These are phyloP conservation scores for Orientallactaga sibirica DNA, from an alignment of 2,797 vertebrate species.

Conservation along the genomic window DNA sequence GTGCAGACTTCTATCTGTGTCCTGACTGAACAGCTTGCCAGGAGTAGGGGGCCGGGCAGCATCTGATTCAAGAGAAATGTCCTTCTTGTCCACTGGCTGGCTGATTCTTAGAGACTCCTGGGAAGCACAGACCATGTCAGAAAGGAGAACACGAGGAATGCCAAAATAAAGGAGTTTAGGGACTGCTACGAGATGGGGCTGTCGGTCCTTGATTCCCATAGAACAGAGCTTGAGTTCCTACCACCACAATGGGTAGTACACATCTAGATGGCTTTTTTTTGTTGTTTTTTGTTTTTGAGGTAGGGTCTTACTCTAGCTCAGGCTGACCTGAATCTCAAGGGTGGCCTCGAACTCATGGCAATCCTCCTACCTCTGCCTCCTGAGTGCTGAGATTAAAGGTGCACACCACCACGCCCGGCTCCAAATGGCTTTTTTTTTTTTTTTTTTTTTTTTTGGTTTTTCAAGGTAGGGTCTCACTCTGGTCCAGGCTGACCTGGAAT, in stretches of 20 bases:
- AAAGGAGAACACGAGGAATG: neutral
- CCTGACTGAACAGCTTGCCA: neutral
- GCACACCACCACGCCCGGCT: neutral
- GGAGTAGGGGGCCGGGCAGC: constrained; percentile 70
- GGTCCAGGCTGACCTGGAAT: too few relatives aligned
- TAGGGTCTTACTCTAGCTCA: too few relatives aligned
- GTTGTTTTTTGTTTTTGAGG: too few relatives aligned
- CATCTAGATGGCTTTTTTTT: neutral
- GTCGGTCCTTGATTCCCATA: neutral
- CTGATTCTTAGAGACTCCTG: constrained; percentile 89
- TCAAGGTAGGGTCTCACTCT: too few relatives aligned
- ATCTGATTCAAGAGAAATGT: constrained; percentile 78
- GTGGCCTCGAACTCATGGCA: too few relatives aligned
- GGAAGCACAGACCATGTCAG: constrained; percentile 63
- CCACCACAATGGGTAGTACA: neutral
- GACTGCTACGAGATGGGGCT: neutral
- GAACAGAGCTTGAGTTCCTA: neutral
- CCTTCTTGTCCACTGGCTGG: constrained; percentile 72
- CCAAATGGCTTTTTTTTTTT: neutral
- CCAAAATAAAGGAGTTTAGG: neutral
- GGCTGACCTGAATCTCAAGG: too few relatives aligned
- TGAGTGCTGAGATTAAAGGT: neutral
- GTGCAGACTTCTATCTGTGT: constrained; percentile 71
- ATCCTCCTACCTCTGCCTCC: neutral
- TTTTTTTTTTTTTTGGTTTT: too few relatives aligned